Evolutionary conservation across 1,140 invertebrate species (phyloP), one percentile per base, ranked within the genome.

Genomic region (Saxidomus purpurata): DNA sequence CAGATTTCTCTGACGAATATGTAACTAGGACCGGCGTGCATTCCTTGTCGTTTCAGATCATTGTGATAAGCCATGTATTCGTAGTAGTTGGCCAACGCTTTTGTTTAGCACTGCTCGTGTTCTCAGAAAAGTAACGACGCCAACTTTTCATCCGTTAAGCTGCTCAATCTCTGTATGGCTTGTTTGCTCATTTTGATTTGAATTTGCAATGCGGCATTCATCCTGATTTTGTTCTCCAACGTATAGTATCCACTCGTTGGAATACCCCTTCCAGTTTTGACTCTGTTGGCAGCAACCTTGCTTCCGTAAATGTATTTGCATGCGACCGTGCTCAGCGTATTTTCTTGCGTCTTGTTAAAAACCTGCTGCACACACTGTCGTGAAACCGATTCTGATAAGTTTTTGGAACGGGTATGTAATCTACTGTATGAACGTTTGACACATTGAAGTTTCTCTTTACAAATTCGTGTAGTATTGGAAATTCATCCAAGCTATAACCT

Each of bases 161-260:
- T 9, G 25, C n/a, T 11, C 25, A 77, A 43, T 11, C 40, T 22
- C 34, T 77, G 34, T 43, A 77, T 38, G 9, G 43, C 9, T 22
- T 47, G 34, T 47, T 77, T 77, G 8, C 17, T 77, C n/a, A 77
- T 36, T 25, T 77, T 77, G 2, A 36, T 31, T 47, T 77, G 74
- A 19, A 77, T 77, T 25, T 77, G 74, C 40, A 77, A 34, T 13
- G 22, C 25, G 40, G 34, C 74, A 47, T 77, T 36, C 74, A 77
- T 77, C 40, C 40, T 77, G 34, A 77, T 77, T n/a, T 77, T 77
- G 74, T 77, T 77, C 40, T 77, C 74, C n/a, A 77, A 47, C 13
- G 74, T 77, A n/a, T 13, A 47, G 40, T 43, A 25, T 43, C 74
- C 74, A 25, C 17, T 43, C 19, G 74, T 77, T 11, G 74, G 74